A percentile compares a stretch with the other conserved stretches of the same genome.
phyloP scores from a whole-genome alignment of 2,797 vertebrate genomes.

The Philypnodon macrostomus region DNA sequence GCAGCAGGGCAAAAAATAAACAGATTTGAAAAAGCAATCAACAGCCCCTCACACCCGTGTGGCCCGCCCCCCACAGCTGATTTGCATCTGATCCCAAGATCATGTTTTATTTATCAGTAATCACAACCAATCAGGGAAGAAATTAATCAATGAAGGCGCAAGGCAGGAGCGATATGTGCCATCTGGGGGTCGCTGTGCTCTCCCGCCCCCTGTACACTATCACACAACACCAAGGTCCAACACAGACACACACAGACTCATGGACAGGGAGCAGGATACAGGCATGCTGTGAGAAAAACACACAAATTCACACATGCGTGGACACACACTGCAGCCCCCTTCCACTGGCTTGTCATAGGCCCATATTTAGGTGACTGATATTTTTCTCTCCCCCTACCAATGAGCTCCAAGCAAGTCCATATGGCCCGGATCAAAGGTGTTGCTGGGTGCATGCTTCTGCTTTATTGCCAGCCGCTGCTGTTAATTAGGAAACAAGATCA shows the following conservation, averaged over 20 bases:
- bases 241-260: slow-evolving; percentile 14
- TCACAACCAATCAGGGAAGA: slow-evolving; percentile 88
- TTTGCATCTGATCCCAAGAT: slow-evolving; percentile 83
- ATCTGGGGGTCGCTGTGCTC: slow-evolving; percentile 85
- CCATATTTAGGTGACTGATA: slow-evolving; percentile 84
- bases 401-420: slow-evolving; percentile 91
- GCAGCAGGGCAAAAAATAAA: slow-evolving; percentile 78
- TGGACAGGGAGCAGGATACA: slow-evolving; percentile 31
- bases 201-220: slow-evolving; percentile 43
- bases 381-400: slow-evolving; percentile 78
- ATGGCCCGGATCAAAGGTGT: slow-evolving; percentile 99
- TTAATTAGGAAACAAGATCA: slow-evolving; percentile 99
- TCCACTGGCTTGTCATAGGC: slow-evolving; percentile 78
- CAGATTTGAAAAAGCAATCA: slow-evolving; percentile 84
- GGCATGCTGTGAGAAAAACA: slow-evolving; percentile 48
- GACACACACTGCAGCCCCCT: slow-evolving; percentile 37
- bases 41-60: slow-evolving; percentile 49
- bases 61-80: slow-evolving; percentile 54
- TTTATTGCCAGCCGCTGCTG: slow-evolving; percentile 99
- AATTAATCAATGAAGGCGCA: slow-evolving; percentile 85
- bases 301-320: slow-evolving; percentile 29
- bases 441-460: slow-evolving; percentile 98
- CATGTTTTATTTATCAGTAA: slow-evolving; percentile 89
- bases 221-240: slow-evolving; percentile 31
- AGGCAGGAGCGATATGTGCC: slow-evolving; percentile 83